A percentile compares a stretch with the other conserved stretches of the same genome.
phyloP scores from a whole-genome alignment of 2,797 vertebrate genomes.

The Amazonetta brasiliensis region DNA sequence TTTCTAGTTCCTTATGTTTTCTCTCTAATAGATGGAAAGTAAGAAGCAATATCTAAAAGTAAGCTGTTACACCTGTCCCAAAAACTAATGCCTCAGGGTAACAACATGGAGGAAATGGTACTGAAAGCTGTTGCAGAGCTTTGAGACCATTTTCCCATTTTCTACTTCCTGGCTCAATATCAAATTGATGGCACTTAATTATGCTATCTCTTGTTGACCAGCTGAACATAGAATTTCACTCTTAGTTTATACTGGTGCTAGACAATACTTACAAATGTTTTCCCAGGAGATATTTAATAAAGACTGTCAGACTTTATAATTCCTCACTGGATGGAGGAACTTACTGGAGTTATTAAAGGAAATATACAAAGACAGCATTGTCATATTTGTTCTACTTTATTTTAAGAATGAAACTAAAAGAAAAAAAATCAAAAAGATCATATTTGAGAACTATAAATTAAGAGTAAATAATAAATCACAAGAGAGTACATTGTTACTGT shows the following conservation, averaged over 20 bases:
- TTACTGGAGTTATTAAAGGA: background rate
- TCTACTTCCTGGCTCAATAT: background rate
- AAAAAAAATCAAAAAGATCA: background rate
- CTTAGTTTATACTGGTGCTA: background rate
- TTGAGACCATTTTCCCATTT: background rate
- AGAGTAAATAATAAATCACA: slow-evolving; percentile 37
- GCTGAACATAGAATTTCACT: background rate
- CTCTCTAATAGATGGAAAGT: background rate
- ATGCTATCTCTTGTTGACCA: background rate
- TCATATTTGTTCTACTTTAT: background rate
- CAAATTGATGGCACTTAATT: background rate
- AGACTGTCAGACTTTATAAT: background rate
- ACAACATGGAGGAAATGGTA: background rate
- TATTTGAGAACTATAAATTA: slow-evolving; percentile 5
- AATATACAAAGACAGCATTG: background rate
- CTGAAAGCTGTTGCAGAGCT: background rate
- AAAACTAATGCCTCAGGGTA: background rate
- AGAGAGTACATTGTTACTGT: background rate
- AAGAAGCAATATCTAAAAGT: background rate
- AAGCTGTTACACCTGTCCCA: background rate
- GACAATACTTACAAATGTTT: background rate
- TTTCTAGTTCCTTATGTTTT: background rate
- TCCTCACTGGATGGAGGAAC: background rate
- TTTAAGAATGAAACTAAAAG: background rate
- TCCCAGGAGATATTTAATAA: background rate